These are phyloP conservation scores for Plutomurus gul DNA, from an alignment of 1,140 invertebrate genomes.

Conservation along the genomic window DNA sequence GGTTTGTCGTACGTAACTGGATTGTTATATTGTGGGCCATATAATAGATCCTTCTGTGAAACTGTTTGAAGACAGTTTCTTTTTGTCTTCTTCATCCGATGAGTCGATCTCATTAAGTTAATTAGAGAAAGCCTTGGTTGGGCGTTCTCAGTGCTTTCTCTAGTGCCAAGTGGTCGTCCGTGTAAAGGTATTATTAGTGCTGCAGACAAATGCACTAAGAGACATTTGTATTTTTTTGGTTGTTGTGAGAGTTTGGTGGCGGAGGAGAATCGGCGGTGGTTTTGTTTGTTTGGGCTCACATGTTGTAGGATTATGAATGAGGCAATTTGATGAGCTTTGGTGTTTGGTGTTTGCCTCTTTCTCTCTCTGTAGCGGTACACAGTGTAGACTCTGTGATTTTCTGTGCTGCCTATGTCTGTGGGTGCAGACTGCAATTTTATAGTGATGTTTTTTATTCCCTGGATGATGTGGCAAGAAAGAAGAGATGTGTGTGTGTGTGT, in stretches of 20 bases:
- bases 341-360: conserved; percentile 5
- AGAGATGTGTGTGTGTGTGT: conserved; percentile 6
- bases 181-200: too few relatives aligned
- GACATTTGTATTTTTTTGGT: neutral
- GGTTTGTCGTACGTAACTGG: conserved; percentile 11
- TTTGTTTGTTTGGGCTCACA: conserved; percentile 6
- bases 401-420: neutral
- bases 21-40: too few relatives aligned
- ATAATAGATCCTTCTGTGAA: too few relatives aligned
- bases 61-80: too few relatives aligned
- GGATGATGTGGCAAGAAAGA: conserved; percentile 41
- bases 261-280: neutral
- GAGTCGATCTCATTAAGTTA: too few relatives aligned
- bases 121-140: too few relatives aligned
- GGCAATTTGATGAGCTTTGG: conserved; percentile 35
- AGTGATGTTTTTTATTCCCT: conserved; percentile 42
- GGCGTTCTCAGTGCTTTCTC: too few relatives aligned
- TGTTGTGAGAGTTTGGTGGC: neutral
- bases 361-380: too few relatives aligned
- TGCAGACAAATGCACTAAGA: too few relatives aligned
- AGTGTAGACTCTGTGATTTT: neutral
- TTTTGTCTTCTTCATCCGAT: too few relatives aligned
- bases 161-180: too few relatives aligned
- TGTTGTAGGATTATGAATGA: conserved; percentile 41
- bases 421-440: conserved; percentile 30